Base-by-base conservation (phyloP, 2,113 vertebrate species). In the Anhinga anhinga region DNA sequence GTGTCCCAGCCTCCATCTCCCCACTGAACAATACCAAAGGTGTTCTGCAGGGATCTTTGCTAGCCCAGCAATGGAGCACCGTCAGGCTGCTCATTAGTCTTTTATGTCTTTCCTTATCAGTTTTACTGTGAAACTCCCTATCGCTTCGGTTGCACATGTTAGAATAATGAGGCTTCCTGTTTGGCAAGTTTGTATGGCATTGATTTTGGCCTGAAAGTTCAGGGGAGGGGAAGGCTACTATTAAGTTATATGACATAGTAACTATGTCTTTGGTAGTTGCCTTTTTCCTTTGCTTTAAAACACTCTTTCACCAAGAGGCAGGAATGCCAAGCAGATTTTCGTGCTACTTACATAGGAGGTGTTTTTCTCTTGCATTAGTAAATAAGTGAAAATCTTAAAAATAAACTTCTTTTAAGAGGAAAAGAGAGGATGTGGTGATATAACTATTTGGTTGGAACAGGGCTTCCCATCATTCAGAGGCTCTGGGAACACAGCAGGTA, bases 51-150 rank as follows among this genome's bases (percentile, higher is more conserved):
- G 61, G 84, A 91, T 93, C 85, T 94, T 80, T 79, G 73, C 66
- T 85, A 82, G 86, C 65, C 82, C 36, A 34, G 94, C 69, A 18
- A 9, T 78, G 91, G 93, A 94, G 73, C 53, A 73, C 84, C 0
- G 5, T 27, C 81, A 71, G 84, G 52, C 87, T 85, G 78, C 95
- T 97, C 87, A 4, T 95, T 94, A 95, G 81, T 94, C 90, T 95
- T 96, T 93, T 72, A 87, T 93, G 84, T 80, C 91, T 87, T 87
- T 85, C 84, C 92, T 95, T 96, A 96, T 95, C 96, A 93, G 82
- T 76, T 97, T 94, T 82, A 72, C 93, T 52, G 58, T 42, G 91
- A 76, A 95, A 97, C 90, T 94, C 95, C 93, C 82, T 96, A 96
- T 94, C 66, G 2, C 96, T 96, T 87, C 1, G 5, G 87, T 87